phyloP scores from a whole-genome alignment of 30 jellyfish, hydroid and myxozoan species.

The Morbakka virulenta region DNA sequence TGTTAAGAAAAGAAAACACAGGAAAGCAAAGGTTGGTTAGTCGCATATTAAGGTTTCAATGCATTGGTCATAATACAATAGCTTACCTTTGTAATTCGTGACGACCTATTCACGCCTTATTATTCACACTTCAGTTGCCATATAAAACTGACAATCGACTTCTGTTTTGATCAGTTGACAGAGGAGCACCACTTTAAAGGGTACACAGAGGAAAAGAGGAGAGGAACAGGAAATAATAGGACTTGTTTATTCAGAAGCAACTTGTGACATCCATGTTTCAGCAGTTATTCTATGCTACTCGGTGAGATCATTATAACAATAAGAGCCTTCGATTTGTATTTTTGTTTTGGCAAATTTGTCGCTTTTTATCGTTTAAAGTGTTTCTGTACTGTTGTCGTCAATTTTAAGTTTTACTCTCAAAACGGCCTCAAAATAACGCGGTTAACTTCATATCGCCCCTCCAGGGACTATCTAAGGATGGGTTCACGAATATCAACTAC shows the following conservation, averaged over 20 bases:
- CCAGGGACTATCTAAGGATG: conserved; percentile 97
- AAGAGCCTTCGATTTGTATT: not conserved
- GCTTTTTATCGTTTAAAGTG: not conserved
- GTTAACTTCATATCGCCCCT: conserved; percentile 88
- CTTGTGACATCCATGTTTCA: not conserved
- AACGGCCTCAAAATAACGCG: conserved; percentile 91
- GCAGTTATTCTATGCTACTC: not conserved
- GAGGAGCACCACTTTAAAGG: too few relatives aligned
- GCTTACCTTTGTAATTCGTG: not conserved
- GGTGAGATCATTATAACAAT: not conserved
- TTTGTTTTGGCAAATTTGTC: not conserved
- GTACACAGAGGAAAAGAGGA: too few relatives aligned
- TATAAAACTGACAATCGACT: not conserved
- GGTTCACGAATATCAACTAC: conserved; percentile 97
- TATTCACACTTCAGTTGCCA: not conserved
- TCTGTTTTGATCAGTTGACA: not conserved
- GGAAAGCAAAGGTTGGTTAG: not conserved
- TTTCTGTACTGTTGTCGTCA: not conserved
- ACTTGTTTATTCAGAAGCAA: too few relatives aligned
- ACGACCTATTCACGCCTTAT: not conserved
- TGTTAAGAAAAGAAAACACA: too few relatives aligned
- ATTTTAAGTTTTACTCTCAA: too few relatives aligned
- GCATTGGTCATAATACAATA: not conserved
- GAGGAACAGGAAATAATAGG: too few relatives aligned
- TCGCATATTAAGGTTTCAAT: not conserved